phyloP scores from a whole-genome alignment of 2,888 invertebrate genomes.

The Hanleya hanleyi region DNA sequence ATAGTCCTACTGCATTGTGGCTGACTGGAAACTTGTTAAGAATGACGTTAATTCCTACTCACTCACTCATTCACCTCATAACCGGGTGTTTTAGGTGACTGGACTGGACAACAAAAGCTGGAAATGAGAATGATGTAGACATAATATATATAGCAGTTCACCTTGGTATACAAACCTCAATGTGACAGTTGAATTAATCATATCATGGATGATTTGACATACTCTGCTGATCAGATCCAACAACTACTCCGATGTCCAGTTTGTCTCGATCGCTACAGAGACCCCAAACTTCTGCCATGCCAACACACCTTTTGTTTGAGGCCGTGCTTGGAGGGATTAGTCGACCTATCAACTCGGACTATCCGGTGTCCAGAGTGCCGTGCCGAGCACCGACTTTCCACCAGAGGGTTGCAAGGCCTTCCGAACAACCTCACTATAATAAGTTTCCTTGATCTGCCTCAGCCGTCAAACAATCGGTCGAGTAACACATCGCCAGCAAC shows the following conservation, averaged over 20 bases:
- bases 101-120: too few species aligned
- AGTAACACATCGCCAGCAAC: background rate
- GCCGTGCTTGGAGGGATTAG: slow-evolving; percentile 92
- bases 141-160: too few species aligned
- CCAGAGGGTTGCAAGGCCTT: slow-evolving; percentile 92
- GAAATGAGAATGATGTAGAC: too few species aligned
- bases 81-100: too few species aligned
- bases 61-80: too few species aligned
- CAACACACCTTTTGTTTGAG: slow-evolving; percentile 99
- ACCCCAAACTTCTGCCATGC: slow-evolving; percentile 98
- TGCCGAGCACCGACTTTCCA: slow-evolving; percentile 96
- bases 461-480: slow-evolving; percentile 76
- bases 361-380: slow-evolving; percentile 99
- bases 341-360: slow-evolving; percentile 78
- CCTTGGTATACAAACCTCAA: too few species aligned
- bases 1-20: too few species aligned
- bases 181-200: background rate
- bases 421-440: slow-evolving; percentile 97
- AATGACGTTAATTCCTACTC: too few species aligned
- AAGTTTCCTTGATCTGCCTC: slow-evolving; percentile 94
- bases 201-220: slow-evolving; percentile 36
- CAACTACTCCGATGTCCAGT: slow-evolving; percentile 98
- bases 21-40: too few species aligned
- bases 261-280: slow-evolving; percentile 96
- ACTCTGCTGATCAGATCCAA: slow-evolving; percentile 77